Conservation (phyloP, 2,113 vertebrate genomes). For the Caranx melampygus region DNA sequence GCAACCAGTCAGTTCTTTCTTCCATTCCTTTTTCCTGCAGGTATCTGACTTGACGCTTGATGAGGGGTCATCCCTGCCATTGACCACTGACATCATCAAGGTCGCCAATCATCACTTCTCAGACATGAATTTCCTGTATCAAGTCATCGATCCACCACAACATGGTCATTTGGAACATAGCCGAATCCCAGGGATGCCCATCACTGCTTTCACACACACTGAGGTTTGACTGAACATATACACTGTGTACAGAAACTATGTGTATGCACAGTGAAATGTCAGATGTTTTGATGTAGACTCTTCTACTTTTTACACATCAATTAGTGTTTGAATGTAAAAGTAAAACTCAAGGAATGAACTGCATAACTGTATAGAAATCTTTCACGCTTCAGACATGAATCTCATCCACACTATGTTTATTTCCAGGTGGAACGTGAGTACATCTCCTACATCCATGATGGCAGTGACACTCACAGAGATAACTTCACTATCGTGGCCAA, state of each 20-base stretch:
- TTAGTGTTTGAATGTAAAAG: too few species aligned
- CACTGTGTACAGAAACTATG: too few species aligned
- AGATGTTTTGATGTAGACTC: too few species aligned
- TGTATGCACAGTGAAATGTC: background rate
- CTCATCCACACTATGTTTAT: slow-evolving; percentile 1
- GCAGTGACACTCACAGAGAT: slow-evolving; percentile 85
- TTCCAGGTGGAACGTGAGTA: slow-evolving; percentile 87
- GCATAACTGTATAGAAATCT: too few species aligned
- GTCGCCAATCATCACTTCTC: slow-evolving; percentile 85
- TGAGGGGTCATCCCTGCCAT: slow-evolving; percentile 85
- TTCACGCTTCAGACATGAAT: background rate
- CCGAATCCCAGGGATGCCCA: slow-evolving; percentile 82
- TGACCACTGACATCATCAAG: slow-evolving; percentile 83
- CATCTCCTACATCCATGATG: slow-evolving; percentile 90
- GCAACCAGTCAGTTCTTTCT: background rate
- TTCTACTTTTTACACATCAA: too few species aligned
- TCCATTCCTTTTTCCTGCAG: slow-evolving; percentile 38
- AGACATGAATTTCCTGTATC: slow-evolving; percentile 86
- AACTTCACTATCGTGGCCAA: slow-evolving; percentile 88
- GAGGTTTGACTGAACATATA: slow-evolving; percentile 80
- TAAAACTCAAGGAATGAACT: too few species aligned
- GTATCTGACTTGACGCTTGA: slow-evolving; percentile 82
- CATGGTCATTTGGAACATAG: slow-evolving; percentile 87
- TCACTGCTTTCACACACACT: slow-evolving; percentile 87
- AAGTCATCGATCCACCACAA: slow-evolving; percentile 84